Conservation (phyloP, 1,140 invertebrate species). For the Prorops nasuta region DNA sequence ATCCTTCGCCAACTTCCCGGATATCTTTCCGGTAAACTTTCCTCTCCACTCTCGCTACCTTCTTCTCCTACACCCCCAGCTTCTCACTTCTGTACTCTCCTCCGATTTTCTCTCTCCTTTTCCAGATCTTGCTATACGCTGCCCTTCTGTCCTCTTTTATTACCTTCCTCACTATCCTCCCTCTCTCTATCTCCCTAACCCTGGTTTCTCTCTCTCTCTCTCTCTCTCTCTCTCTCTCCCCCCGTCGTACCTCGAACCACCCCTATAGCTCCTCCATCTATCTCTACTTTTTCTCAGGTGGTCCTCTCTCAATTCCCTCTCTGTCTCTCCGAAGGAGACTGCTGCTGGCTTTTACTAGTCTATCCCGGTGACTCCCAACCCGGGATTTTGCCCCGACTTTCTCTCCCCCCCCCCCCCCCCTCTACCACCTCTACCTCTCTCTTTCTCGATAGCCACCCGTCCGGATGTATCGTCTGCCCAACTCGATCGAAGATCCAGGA, state of each 20-base stretch:
- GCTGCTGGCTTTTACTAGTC: too few relatives aligned
- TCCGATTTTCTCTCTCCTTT: constrained; percentile 16
- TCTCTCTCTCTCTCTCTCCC: neutral
- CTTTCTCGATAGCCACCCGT: constrained; percentile 10
- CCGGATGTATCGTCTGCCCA: constrained; percentile 30
- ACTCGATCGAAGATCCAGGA: constrained; percentile 46
- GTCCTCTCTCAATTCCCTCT: too few relatives aligned
- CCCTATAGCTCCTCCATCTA: too few relatives aligned
- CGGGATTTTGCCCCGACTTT: too few relatives aligned
- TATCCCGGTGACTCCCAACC: too few relatives aligned
- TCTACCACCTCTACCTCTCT: neutral
- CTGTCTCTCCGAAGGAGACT: too few relatives aligned
- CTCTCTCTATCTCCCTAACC: too few relatives aligned
- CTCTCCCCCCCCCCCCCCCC: neutral
- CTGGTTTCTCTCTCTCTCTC: constrained; percentile 1
- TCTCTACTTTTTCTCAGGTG: too few relatives aligned
- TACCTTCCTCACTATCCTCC: too few relatives aligned
- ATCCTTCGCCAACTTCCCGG: constrained; percentile 38
- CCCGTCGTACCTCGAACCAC: neutral
- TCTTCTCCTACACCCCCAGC: too few relatives aligned
- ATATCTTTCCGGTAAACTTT: constrained; percentile 52
- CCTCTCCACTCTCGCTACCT: constrained; percentile 25
- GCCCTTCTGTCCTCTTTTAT: constrained; percentile 2
- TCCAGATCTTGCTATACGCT: constrained; percentile 7
- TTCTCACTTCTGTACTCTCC: too few relatives aligned